A percentile compares a stretch with the other conserved stretches of the same genome.
These are phyloP conservation scores for Crioceris asparagi DNA, from an alignment of 2,888 invertebrate genomes.

Conservation along the genomic window DNA sequence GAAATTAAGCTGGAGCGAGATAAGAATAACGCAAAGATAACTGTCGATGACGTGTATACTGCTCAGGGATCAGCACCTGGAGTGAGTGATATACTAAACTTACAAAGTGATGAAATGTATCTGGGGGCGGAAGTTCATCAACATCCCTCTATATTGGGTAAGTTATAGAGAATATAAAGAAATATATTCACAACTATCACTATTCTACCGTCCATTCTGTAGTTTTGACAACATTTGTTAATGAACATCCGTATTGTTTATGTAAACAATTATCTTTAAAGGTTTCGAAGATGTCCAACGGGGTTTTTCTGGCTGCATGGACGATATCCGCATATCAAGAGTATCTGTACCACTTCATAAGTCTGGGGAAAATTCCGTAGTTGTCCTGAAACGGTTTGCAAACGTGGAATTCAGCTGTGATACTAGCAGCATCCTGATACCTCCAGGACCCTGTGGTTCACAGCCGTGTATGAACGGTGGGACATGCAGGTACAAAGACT, in stretches of 20 bases:
- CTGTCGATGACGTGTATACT: slow-evolving; percentile 63
- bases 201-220: no score
- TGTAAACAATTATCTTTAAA: neutral
- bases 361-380: slow-evolving; percentile 53
- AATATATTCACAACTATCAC: no score
- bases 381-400: slow-evolving; percentile 53
- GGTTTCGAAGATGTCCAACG: slow-evolving; percentile 59
- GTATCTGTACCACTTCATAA: slow-evolving; percentile 64
- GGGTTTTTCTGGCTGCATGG: slow-evolving; percentile 88
- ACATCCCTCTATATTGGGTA: slow-evolving; percentile 55
- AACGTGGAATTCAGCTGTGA: slow-evolving; percentile 65
- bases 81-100: slow-evolving; percentile 71
- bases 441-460: slow-evolving; percentile 60
- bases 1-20: slow-evolving; percentile 68
- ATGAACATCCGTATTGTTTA: no score
- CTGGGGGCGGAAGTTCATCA: slow-evolving; percentile 74
- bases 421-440: slow-evolving; percentile 42
- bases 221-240: no score
- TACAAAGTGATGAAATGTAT: slow-evolving; percentile 72
- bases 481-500: slow-evolving; percentile 44
- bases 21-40: slow-evolving; percentile 66
- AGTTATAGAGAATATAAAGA: neutral
- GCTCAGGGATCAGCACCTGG: slow-evolving; percentile 72
- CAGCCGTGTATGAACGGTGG: slow-evolving; percentile 72
- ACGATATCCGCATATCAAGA: slow-evolving; percentile 63